These are phyloP conservation scores for Thymallus thymallus DNA, from an alignment of 2,113 vertebrate species.

Conservation along the genomic window DNA sequence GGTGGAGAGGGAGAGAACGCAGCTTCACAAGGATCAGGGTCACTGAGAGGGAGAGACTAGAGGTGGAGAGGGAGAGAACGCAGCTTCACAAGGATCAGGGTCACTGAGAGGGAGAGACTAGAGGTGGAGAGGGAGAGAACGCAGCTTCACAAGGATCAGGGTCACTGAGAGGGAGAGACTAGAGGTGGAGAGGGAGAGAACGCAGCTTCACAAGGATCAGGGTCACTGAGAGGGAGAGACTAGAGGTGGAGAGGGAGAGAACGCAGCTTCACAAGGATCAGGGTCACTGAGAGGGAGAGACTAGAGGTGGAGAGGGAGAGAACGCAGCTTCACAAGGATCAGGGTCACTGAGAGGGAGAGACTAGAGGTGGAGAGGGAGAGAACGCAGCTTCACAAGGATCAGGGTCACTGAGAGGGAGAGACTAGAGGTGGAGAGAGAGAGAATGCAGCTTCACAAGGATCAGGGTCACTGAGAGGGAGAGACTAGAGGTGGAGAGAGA, in stretches of 20 bases:
- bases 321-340: slow-evolving; percentile 86
- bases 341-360: slow-evolving; percentile 81
- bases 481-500: slow-evolving; percentile 92
- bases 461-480: slow-evolving; percentile 78
- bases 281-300: slow-evolving; percentile 80
- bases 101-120: slow-evolving; percentile 84
- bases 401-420: slow-evolving; percentile 80
- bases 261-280: slow-evolving; percentile 86
- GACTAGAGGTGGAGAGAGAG: slow-evolving; percentile 90
- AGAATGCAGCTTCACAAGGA: slow-evolving; percentile 89
- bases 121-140: slow-evolving; percentile 92
- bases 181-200: slow-evolving; percentile 90
- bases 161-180: slow-evolving; percentile 84
- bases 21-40: slow-evolving; percentile 82
- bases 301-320: slow-evolving; percentile 92
- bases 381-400: slow-evolving; percentile 87
- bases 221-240: slow-evolving; percentile 82
- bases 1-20: slow-evolving; percentile 90
- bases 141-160: slow-evolving; percentile 83
- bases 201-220: slow-evolving; percentile 85
- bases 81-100: slow-evolving; percentile 83
- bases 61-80: slow-evolving; percentile 91
- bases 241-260: slow-evolving; percentile 91
- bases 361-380: slow-evolving; percentile 90
- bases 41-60: slow-evolving; percentile 86